A percentile compares a stretch with the other conserved stretches of the same genome.
phyloP scores from a whole-genome alignment of 2,797 vertebrate species.

The Pipistrellus kuhlii region DNA sequence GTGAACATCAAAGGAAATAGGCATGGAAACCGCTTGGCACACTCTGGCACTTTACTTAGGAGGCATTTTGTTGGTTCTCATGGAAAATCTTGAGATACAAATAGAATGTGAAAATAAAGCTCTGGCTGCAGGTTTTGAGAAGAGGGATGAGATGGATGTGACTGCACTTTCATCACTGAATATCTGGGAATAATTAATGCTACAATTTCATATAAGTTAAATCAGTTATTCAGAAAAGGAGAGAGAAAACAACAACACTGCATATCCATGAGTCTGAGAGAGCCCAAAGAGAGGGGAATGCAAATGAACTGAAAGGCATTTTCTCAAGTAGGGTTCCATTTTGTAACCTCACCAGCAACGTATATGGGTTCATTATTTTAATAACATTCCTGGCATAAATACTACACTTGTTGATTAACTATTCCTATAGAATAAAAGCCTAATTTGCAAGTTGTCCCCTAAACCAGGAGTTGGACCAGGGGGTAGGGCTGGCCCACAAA shows the following conservation, averaged over 20 bases:
- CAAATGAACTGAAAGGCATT: too few relatives aligned
- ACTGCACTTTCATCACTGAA: neutral
- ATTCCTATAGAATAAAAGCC: too few relatives aligned
- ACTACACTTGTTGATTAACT: neutral
- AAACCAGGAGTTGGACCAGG: too few relatives aligned
- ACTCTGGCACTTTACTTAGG: neutral
- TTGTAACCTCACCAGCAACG: neutral
- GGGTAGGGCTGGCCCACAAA: too few relatives aligned
- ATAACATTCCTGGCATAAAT: neutral
- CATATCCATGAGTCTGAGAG: neutral
- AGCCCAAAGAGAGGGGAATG: neutral
- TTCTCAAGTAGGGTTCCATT: neutral
- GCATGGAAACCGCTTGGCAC: fast-evolving
- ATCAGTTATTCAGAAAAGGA: neutral
- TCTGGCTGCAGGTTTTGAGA: neutral
- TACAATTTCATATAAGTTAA: neutral
- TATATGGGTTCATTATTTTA: neutral
- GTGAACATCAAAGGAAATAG: neutral
- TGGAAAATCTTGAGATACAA: neutral
- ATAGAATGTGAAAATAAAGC: neutral
- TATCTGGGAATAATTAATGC: neutral
- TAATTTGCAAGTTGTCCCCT: too few relatives aligned
- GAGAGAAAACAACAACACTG: neutral
- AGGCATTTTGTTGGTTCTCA: neutral
- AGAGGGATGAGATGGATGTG: fast-evolving